phyloP scores from a whole-genome alignment of 1,140 invertebrate species.

The Phenacoccus solenopsis region DNA sequence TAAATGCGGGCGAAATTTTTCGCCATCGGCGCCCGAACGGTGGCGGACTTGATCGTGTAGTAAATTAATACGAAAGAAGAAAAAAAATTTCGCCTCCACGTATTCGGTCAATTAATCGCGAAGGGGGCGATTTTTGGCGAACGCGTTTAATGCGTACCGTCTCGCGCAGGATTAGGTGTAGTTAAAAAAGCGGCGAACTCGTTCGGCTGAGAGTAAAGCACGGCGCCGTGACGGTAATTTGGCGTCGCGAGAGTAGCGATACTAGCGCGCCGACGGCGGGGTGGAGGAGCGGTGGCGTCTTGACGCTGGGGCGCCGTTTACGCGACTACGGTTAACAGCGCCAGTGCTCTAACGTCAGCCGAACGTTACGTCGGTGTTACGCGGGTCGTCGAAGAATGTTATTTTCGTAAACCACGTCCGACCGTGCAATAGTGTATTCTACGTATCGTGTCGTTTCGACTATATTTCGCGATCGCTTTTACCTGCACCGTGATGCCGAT shows the following conservation, averaged over 20 bases:
- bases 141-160: background rate
- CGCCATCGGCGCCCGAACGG: no score
- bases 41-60: background rate
- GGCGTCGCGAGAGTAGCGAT: background rate
- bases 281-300: background rate
- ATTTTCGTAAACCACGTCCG: no score
- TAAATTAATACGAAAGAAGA: no score
- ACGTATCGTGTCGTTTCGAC: no score
- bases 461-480: no score
- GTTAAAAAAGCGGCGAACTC: background rate
- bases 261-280: background rate
- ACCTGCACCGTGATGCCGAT: no score
- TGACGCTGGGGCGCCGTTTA: background rate
- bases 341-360: background rate
- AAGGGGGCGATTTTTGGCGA: background rate
- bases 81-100: background rate
- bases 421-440: no score
- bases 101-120: background rate
- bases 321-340: background rate
- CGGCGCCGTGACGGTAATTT: background rate
- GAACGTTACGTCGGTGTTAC: background rate
- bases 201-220: background rate
- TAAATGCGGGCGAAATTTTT: background rate
- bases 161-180: background rate
- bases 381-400: no score